Evolutionary conservation across 2,797 vertebrate species (phyloP), one percentile per base, ranked within the genome.

Genomic region (Serranus cabrilla): DNA sequence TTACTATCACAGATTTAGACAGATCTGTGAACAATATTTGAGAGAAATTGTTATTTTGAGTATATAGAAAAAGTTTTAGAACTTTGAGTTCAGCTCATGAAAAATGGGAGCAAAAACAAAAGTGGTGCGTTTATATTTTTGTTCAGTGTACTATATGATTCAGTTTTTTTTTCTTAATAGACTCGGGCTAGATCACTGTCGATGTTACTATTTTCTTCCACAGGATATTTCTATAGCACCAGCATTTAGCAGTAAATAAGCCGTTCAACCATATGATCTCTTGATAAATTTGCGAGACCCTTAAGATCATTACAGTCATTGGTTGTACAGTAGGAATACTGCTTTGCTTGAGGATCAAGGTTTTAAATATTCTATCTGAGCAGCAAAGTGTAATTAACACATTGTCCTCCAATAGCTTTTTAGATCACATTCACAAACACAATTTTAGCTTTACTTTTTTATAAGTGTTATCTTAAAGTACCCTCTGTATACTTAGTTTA

Each of bases 281-380:
- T 17, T 43, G 1, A 14, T 4, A 20, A 12, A 34, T 47, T 8
- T 40, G 8, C 11, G 3, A 14, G 14, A 49, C 17, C 49, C 18
- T 40, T 3, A 27, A 7, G 5, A n/a, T 54, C 23, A 16, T n/a
- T 25, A 23, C 3, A 46, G n/a, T 12, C 11, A 27, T 8, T 25
- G 7, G 4, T 43, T 11, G 5, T 18, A 18, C 27, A 51, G 25
- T 1, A 31, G 0, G 8, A 46, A 42, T 21, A 3, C 7, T 7
- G 13, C 2, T 52, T 50, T 25, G 5, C 12, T 45, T 46, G 79
- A 78, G 54, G 67, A 67, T 21, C 23, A 71, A 12, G 8, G 23
- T 20, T 56, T 72, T 39, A 6, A 59, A n/a, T 63, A 52, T 20
- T 20, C 4, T 56, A 2, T 49, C 54, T 21, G 7, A 46, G 5